These are phyloP conservation scores for Amorpha juglandis DNA, from an alignment of 2,888 invertebrate genomes.

Conservation along the genomic window DNA sequence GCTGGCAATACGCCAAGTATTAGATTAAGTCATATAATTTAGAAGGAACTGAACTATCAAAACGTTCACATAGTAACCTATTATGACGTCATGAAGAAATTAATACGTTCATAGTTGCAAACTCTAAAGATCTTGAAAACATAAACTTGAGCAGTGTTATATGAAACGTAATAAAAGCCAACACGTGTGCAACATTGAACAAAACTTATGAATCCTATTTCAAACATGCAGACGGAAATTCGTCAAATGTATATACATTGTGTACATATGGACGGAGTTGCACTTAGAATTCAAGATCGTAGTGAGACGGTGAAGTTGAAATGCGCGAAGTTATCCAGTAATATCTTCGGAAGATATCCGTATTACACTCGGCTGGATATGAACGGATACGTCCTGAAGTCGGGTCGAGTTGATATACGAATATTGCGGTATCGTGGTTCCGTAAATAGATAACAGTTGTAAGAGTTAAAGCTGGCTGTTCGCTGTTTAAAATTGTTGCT, in stretches of 20 bases:
- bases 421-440: background rate
- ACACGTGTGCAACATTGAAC: background rate
- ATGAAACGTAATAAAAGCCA: background rate
- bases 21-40: background rate
- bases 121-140: background rate
- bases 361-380: background rate
- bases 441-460: background rate
- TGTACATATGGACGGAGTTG: background rate
- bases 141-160: background rate
- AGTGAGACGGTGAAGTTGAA: slow-evolving; percentile 7
- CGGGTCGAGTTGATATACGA: background rate
- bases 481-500: too few species aligned
- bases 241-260: slow-evolving; percentile 9
- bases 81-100: background rate
- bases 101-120: background rate
- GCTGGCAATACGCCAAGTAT: background rate
- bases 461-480: too few species aligned
- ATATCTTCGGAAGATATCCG: background rate
- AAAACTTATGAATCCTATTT: background rate
- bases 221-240: background rate
- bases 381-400: background rate
- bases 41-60: background rate
- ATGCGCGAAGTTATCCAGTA: slow-evolving; percentile 11
- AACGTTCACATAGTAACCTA: background rate
- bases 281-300: background rate